phyloP scores from a whole-genome alignment of 2,888 invertebrate genomes.

The Rutpela maculata region DNA sequence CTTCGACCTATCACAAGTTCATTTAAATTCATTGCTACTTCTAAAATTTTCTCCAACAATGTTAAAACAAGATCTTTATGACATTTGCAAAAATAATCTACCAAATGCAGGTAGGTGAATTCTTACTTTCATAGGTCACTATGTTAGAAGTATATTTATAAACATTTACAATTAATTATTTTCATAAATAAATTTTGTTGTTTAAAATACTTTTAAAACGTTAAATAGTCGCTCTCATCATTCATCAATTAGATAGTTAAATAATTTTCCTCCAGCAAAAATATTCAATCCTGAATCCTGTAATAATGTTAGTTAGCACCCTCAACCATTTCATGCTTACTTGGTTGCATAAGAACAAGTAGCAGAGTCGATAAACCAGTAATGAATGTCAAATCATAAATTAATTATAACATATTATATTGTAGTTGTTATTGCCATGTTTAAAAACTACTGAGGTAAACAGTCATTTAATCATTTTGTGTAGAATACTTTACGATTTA shows the following conservation, averaged over 20 bases:
- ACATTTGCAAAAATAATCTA: neutral
- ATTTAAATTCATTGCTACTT: slow-evolving; percentile 56
- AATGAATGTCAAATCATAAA: neutral
- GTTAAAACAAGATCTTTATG: neutral
- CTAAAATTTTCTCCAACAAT: neutral
- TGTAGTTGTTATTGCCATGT: neutral
- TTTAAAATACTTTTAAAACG: neutral
- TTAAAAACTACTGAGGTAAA: neutral
- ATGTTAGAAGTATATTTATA: neutral
- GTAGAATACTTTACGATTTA: neutral
- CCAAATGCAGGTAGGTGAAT: neutral
- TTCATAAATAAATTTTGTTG: neutral
- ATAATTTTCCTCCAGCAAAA: neutral
- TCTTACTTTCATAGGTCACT: neutral
- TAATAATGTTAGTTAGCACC: neutral
- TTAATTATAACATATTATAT: neutral
- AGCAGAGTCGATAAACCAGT: neutral
- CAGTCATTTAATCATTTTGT: neutral
- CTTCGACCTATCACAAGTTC: slow-evolving; percentile 50
- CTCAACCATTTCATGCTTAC: neutral
- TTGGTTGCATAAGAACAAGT: neutral
- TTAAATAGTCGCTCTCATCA: too few relatives aligned
- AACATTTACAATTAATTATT: neutral
- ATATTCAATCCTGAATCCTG: too few relatives aligned
- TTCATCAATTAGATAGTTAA: too few relatives aligned